Base-by-base conservation (phyloP, 2,797 vertebrate species). In the Anableps anableps region DNA sequence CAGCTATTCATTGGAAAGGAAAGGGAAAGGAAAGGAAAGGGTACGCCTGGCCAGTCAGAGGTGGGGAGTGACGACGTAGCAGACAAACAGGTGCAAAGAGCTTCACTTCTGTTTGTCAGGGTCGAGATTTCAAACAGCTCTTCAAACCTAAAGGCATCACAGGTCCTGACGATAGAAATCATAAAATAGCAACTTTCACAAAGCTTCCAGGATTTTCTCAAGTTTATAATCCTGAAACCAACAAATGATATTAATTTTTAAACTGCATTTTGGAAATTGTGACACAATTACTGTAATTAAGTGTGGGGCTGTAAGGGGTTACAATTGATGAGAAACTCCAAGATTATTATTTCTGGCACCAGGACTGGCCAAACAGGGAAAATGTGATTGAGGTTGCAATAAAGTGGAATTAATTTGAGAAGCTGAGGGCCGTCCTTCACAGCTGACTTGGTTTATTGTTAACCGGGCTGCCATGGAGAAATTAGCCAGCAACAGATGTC, bases 31-130 rank as follows among this genome's bases (percentile, higher is more conserved):
- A n/a, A n/a, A n/a, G n/a, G n/a, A n/a, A n/a, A 55, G 38, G 43
- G 43, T 60, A 74, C 80, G 72, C 82, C 72, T 36, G 23, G 78
- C 55, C 62, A 7, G 53, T 50, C 43, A 41, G 47, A 16, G 55
- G 62, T 80, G 77, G 75, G 41, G 53, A 38, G 31, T 19, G 11
- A 0, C 29, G 1, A 77, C 80, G 19, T 77, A 78, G 76, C 77
- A 50, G 75, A 88, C 3, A 70, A 86, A 82, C 83, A 89, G 88
- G 76, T 89, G 89, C 81, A 88, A 77, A 74, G 68, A 71, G 60
- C 48, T 36, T 11, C 3, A 26, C 68, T 75, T 78, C 60, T 43
- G 71, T 77, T 74, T 47, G 58, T 5, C 68, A 64, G 66, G n/a
- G 3, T 4, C 31, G 17, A 8, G 3, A 48, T 60, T 60, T 60